Conservation (phyloP, 2,888 invertebrate genomes). For the Drosophila sordidula region DNA sequence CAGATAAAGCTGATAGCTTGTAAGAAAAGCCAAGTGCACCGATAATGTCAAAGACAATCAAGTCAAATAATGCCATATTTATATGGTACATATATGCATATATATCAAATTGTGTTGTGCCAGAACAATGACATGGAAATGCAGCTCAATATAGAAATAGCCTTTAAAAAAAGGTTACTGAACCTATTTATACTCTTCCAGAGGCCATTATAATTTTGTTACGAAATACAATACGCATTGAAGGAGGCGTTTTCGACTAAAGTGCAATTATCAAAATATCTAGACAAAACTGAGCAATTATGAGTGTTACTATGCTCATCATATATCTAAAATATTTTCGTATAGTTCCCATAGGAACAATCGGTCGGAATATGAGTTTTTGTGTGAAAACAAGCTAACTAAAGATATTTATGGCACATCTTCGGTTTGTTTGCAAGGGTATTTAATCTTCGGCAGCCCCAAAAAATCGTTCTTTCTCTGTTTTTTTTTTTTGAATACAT, state of each 20-base stretch:
- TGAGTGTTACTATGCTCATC: too few species aligned
- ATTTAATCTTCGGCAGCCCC: neutral
- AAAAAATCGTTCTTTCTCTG: neutral
- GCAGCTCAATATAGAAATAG: constrained; percentile 9
- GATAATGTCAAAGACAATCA: constrained; percentile 31
- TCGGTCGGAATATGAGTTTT: too few species aligned
- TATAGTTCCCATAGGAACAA: too few species aligned
- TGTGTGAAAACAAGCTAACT: too few species aligned
- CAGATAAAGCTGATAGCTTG: constrained; percentile 4
- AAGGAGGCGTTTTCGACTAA: too few species aligned
- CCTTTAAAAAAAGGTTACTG: constrained; percentile 36
- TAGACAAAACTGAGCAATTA: too few species aligned
- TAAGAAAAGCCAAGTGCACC: constrained; percentile 1
- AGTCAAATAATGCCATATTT: neutral
- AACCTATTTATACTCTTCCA: constrained; percentile 12
- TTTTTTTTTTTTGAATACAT: constrained; percentile 9
- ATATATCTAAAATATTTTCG: too few species aligned
- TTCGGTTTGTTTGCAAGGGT: too few species aligned
- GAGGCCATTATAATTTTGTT: too few species aligned
- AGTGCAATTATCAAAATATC: too few species aligned
- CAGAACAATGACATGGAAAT: constrained; percentile 4
- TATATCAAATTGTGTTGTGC: constrained; percentile 16
- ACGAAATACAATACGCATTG: too few species aligned
- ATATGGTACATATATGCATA: neutral
- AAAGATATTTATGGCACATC: too few species aligned